phyloP scores from a whole-genome alignment of 2,888 invertebrate species.

The Nephrotoma appendiculata region DNA sequence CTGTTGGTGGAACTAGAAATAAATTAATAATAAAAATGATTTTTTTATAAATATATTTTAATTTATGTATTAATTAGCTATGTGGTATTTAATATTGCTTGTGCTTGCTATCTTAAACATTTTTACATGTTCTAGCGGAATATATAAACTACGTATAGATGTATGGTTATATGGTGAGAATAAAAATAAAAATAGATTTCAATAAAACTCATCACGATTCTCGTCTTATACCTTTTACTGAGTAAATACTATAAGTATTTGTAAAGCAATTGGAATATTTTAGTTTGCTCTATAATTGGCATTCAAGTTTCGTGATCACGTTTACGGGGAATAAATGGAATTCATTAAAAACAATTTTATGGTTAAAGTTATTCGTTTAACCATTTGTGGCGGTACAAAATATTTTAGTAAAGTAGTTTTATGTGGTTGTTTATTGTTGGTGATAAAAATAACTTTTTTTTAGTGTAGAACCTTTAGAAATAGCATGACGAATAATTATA shows the following conservation, averaged over 20 bases:
- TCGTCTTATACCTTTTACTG: background rate
- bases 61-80: background rate
- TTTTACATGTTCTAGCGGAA: background rate
- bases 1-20: slow-evolving; percentile 45
- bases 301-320: background rate
- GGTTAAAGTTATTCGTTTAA: no score
- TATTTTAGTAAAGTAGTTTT: no score
- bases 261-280: background rate
- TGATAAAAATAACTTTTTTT: no score
- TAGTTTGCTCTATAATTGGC: background rate
- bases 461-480: no score
- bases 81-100: background rate
- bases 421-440: no score
- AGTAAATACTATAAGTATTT: background rate
- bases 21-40: background rate
- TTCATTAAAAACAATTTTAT: no score
- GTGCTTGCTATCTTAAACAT: background rate
- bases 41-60: background rate
- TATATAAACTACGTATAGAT: background rate
- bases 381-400: no score
- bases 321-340: background rate
- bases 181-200: background rate
- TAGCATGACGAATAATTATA: no score
- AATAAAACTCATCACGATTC: background rate
- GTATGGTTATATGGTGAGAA: background rate